phyloP scores from a whole-genome alignment of 2,797 vertebrate species.

The Semaprochilodus insignis region DNA sequence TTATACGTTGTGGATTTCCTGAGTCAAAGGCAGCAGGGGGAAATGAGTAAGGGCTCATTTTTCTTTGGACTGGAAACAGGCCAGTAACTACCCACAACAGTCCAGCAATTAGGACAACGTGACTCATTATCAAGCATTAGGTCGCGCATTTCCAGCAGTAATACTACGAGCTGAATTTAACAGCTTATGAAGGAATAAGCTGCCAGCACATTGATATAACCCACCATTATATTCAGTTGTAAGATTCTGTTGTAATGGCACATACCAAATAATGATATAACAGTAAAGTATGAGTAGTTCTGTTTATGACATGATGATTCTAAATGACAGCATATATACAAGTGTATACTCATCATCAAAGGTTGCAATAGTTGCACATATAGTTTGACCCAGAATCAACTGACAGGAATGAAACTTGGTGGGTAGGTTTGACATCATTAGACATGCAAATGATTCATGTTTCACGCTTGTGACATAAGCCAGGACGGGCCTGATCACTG shows the following conservation, averaged over 20 bases:
- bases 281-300: not conserved
- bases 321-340: too few species aligned
- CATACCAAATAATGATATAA: not conserved
- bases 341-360: too few species aligned
- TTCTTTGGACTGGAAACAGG: slow-evolving; percentile 3
- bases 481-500: too few species aligned
- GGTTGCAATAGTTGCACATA: too few species aligned
- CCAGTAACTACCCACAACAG: slow-evolving; percentile 2
- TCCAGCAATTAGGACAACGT: slow-evolving; percentile 31
- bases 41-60: slow-evolving; percentile 8
- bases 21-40: slow-evolving; percentile 23
- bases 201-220: not conserved
- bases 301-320: not conserved
- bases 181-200: not conserved
- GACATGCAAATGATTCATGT: too few species aligned
- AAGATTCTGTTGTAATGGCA: not conserved
- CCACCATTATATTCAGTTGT: not conserved
- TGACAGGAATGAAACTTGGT: too few species aligned
- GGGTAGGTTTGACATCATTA: too few species aligned
- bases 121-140: not conserved
- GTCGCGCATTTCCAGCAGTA: slow-evolving; percentile 10
- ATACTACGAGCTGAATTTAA: slow-evolving; percentile 4
- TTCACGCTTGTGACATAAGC: too few species aligned
- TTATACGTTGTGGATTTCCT: slow-evolving; percentile 10
- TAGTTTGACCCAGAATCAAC: too few species aligned